Conservation (phyloP, 2,113 vertebrate species). For the Dicrurus megarhynchus region DNA sequence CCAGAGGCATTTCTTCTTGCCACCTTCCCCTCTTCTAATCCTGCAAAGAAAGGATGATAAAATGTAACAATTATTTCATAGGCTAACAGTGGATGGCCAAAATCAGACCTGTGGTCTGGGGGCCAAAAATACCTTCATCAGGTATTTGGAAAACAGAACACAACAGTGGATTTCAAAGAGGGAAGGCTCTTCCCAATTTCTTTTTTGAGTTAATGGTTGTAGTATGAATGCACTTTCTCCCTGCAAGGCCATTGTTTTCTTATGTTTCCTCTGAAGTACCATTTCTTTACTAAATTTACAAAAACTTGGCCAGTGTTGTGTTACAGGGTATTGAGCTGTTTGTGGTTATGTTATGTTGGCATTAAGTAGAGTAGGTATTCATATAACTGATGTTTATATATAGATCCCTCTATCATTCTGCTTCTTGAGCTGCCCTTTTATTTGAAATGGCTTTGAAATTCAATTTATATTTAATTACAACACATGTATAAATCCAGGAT, state of each 20-base stretch:
- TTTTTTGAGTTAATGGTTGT: background rate
- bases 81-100: background rate
- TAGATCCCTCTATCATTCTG: background rate
- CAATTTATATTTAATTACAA: constrained; percentile 45
- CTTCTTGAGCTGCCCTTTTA: background rate
- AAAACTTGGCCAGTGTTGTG: background rate
- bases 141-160: background rate
- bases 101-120: background rate
- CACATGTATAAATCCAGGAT: constrained; percentile 10
- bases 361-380: background rate
- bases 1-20: background rate
- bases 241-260: background rate
- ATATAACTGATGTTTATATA: background rate
- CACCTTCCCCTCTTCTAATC: background rate
- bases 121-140: background rate
- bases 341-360: background rate
- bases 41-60: background rate
- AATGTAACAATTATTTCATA: background rate
- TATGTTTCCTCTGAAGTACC: background rate
- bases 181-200: background rate
- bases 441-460: constrained; percentile 49
- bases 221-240: background rate
- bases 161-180: background rate
- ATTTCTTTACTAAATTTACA: background rate
- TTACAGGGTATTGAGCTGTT: background rate